Evolutionary conservation across 2,113 vertebrate species (phyloP), one percentile per base, ranked within the genome.

Genomic region (Peromyscus polionotus): DNA sequence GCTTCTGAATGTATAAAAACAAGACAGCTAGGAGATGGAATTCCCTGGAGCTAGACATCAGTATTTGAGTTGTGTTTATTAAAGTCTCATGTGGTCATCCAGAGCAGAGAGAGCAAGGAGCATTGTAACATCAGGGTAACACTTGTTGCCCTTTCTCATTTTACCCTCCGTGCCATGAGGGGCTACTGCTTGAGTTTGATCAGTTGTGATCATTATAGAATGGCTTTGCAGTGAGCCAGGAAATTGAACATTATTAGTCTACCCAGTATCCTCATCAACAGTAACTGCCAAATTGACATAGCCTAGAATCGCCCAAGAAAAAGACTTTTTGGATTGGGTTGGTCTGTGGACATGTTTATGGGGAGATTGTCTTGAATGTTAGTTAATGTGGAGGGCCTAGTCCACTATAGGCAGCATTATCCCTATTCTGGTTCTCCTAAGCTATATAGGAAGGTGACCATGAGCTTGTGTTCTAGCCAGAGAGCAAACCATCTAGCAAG

Each of bases 21-120:
- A 42, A 48, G 39, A 65, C 0, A 5, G 45, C 67, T 65, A 4
- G 39, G 7, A 80, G 26, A 39, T 0, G 2, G 11, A n/a, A 11
- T 48, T 48, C 22, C 88, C 28, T 63, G 11, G 61, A 45, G 33
- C 24, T 73, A 57, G 54, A 70, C 36, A 67, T 84, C 20, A 48
- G 65, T n/a, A 57, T 85, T 9, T 88, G 48, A 28, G 20, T 70
- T 75, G 1, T 68, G 63, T 87, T 68, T 51, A 68, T 19, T 87
- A 31, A 51, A 51, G 17, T 51, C 17, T 68, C 7, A 3, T 65
- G 11, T 31, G 14, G 14, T 42, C 81, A 45, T 63, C 7, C 59
- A 85, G 28, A 85, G 59, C n/a, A 65, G 59, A 63, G 39, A 16
- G 5, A 63, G 10, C 36, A 61, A 16, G 12, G 7, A 63, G 59